Conservation (phyloP, 2,113 vertebrate genomes). For the Pteropus alecto region DNA sequence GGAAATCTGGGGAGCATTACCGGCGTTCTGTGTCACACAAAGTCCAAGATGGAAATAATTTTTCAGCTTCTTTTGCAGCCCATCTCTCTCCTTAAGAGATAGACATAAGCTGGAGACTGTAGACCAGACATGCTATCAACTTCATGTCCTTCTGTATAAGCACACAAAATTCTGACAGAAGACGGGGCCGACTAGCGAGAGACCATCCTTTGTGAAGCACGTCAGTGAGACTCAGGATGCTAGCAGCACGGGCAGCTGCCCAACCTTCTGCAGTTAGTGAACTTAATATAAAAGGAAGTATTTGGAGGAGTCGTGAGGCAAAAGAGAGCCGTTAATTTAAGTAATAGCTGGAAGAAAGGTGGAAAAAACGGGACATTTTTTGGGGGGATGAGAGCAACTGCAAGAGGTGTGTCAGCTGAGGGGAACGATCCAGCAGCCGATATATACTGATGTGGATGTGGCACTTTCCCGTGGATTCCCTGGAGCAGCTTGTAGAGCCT, state of each 20-base stretch:
- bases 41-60: neutral
- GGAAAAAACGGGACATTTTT: neutral
- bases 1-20: neutral
- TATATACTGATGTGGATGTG: neutral
- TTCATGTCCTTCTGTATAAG: neutral
- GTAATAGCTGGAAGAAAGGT: neutral
- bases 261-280: neutral
- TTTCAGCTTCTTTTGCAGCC: neutral
- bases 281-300: neutral
- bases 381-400: neutral
- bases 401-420: neutral
- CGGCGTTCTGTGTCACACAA: neutral
- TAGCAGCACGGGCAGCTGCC: no score
- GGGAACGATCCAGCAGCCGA: neutral
- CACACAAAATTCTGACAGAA: neutral
- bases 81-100: neutral
- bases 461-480: neutral
- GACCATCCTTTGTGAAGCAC: neutral
- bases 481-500: neutral
- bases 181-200: neutral
- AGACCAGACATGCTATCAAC: neutral
- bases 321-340: neutral
- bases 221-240: neutral
- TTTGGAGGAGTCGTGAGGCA: no score
- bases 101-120: neutral